A percentile compares a stretch with the other conserved stretches of the same genome.
Evolutionary conservation across 2,113 vertebrate species (phyloP).

Genomic region (Mus pahari): DNA sequence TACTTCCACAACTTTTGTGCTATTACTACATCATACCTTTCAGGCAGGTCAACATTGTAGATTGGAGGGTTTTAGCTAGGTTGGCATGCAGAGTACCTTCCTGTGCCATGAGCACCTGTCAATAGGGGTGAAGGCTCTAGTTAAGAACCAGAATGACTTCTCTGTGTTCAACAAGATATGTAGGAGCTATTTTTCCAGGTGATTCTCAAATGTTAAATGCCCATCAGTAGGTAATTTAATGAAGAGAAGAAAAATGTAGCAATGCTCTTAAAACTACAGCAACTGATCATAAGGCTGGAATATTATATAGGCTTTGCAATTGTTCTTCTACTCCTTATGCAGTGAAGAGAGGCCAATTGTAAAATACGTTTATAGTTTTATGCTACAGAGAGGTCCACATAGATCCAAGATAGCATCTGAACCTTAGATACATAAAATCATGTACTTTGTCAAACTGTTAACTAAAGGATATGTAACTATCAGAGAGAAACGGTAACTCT

Average conservation of each 20-base stretch:
- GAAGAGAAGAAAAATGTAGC: not conserved
- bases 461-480: not conserved
- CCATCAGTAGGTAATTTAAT: not conserved
- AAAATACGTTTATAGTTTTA: not conserved
- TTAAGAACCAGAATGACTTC: not conserved
- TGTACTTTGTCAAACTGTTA: not conserved
- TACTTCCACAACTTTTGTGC: not conserved
- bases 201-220: not conserved
- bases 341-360: not conserved
- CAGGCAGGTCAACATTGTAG: not conserved
- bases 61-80: not conserved
- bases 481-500: not conserved
- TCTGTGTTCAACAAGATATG: not conserved
- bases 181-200: not conserved
- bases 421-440: not conserved
- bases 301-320: not conserved
- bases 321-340: not conserved
- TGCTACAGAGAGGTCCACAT: not conserved
- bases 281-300: not conserved
- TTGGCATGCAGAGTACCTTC: not conserved
- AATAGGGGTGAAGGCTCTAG: not conserved
- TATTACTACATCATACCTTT: not conserved
- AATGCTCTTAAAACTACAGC: not conserved
- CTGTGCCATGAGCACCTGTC: too few relatives aligned
- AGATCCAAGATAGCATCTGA: not conserved